A percentile compares a stretch with the other conserved stretches of the same genome.
Conservation (phyloP, 2,888 invertebrate species). For the Meteorus colon region DNA sequence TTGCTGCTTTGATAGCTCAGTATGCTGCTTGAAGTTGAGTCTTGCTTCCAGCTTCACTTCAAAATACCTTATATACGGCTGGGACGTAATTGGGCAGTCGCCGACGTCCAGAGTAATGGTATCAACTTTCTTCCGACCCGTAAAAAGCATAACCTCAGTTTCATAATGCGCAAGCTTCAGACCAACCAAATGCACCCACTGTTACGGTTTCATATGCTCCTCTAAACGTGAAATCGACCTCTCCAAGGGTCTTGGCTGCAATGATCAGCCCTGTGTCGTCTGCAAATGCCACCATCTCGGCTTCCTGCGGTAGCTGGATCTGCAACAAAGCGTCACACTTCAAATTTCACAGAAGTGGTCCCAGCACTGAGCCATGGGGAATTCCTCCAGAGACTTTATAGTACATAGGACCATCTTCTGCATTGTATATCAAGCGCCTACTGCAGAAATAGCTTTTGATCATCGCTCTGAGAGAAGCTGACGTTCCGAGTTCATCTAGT, state of each 20-base stretch:
- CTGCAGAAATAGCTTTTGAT: conserved; percentile 50
- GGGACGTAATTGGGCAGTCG: conserved; percentile 8
- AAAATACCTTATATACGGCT: conserved; percentile 47
- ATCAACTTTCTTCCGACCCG: conserved; percentile 42
- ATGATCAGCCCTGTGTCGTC: conserved; percentile 41
- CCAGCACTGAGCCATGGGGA: conserved; percentile 48
- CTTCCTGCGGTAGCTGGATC: conserved; percentile 28
- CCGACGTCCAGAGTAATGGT: conserved; percentile 46
- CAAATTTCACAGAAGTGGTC: conserved; percentile 44
- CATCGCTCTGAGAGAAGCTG: conserved; percentile 47
- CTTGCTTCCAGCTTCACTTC: conserved; percentile 48
- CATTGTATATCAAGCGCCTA: conserved; percentile 44
- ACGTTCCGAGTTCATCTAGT: conserved; percentile 14
- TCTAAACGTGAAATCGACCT: conserved; percentile 8
- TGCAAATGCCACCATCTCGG: conserved; percentile 37
- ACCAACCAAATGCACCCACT: conserved; percentile 29
- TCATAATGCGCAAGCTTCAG: conserved; percentile 50
- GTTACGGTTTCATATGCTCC: conserved; percentile 11
- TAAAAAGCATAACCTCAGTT: conserved; percentile 49
- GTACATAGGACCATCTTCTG: conserved; percentile 32
- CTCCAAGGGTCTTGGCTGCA: conserved; percentile 20
- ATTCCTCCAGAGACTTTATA: conserved; percentile 45
- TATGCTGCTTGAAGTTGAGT: conserved; percentile 42
- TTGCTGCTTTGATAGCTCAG: conserved; percentile 42
- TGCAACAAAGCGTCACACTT: conserved; percentile 41